Evolutionary conservation across 1,140 invertebrate genomes (phyloP), one percentile per base, ranked within the genome.

Genomic region (Brachionus sp.): DNA sequence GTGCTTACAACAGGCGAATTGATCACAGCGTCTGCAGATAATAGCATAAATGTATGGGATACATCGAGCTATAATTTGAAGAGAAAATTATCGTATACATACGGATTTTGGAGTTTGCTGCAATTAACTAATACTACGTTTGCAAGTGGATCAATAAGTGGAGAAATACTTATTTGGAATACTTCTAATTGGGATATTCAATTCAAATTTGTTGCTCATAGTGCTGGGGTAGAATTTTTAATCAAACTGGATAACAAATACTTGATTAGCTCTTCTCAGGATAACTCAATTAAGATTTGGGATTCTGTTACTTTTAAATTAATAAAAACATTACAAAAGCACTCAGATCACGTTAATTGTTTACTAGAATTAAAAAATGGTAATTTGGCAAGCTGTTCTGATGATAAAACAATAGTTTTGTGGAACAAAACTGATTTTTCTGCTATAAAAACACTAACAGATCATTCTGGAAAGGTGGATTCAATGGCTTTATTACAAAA

Each of bases 91-190:
- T 66, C 64, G 2, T 66, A 66, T 66, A 66, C 25, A 29, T 37
- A 66, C 13, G 25, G 25, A 37, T 33, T 66, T 66, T 66, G 25
- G 25, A 66, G 25, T 13, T 33, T 66, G 33, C 12, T 66, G 9
- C 23, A 66, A 37, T 37, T 66, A 66, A 33, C 29, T 33, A 35
- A 66, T 33, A 37, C 0, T n/a, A 66, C 33, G 10, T 66, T 66
- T 13, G 64, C 64, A 5, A 33, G 64, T 66, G 64, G 64, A 23
- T 33, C 64, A n/a, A 13, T 33, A 13, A 66, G 64, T 33, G 64
- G 64, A n/a, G 25, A 33, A 37, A 66, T 66, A 29, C 25, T 66
- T 37, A 33, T 66, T n/a, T 66, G 64, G 64, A 66, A 66, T 66
- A 66, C 33, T 33, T 13, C 64, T 29, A 33, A 33, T n/a, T 66